phyloP scores from a whole-genome alignment of 2,113 vertebrate genomes.

The Spea multiplicata region DNA sequence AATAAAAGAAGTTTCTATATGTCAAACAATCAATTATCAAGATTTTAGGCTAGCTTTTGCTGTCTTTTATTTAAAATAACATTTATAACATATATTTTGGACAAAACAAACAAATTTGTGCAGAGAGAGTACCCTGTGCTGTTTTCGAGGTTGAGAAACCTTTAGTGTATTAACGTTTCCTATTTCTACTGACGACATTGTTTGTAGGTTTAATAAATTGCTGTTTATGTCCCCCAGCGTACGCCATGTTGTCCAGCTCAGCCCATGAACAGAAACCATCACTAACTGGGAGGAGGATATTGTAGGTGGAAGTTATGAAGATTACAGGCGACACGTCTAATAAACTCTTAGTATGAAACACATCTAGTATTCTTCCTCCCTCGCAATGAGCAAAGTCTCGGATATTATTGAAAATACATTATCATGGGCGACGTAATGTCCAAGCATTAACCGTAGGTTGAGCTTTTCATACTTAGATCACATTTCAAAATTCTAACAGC shows the following conservation, averaged over 20 bases:
- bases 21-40: too few relatives aligned
- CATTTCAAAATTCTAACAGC: too few relatives aligned
- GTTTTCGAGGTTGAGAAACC: neutral
- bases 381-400: slow-evolving; percentile 27
- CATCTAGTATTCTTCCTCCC: slow-evolving; percentile 36
- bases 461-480: too few relatives aligned
- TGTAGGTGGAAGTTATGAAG: slow-evolving; percentile 19
- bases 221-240: slow-evolving; percentile 29
- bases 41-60: too few relatives aligned
- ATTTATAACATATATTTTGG: too few relatives aligned
- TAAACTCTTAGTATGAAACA: slow-evolving; percentile 42
- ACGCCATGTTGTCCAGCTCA: slow-evolving; percentile 6
- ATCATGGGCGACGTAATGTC: slow-evolving; percentile 14
- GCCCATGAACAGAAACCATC: neutral
- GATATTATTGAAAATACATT: neutral
- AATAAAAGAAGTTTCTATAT: too few relatives aligned
- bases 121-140: neutral
- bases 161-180: neutral
- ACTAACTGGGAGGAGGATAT: slow-evolving; percentile 27
- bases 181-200: slow-evolving; percentile 30
- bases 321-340: slow-evolving; percentile 35
- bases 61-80: too few relatives aligned
- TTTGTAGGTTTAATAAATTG: slow-evolving; percentile 39
- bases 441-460: neutral
- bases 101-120: neutral